Evolutionary conservation across 2,888 invertebrate genomes (phyloP).

Genomic region (Scaptomyza reducta): DNA sequence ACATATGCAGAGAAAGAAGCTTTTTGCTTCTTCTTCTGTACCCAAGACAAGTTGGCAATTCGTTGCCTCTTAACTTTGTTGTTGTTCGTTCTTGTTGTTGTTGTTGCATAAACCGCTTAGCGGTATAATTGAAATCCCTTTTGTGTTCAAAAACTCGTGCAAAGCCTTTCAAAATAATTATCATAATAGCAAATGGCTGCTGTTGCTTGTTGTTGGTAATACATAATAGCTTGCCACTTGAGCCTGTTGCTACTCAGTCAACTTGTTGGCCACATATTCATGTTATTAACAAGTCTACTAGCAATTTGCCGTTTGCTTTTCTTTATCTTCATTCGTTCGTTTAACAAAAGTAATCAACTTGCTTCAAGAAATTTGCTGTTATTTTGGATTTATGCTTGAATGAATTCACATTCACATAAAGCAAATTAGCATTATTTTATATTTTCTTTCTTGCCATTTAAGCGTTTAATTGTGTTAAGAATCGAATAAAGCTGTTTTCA

Average conservation of each 20-base stretch:
- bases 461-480: too few species aligned
- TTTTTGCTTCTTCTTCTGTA: not conserved
- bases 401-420: too few species aligned
- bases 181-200: constrained; percentile 66
- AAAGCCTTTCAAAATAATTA: constrained; percentile 71
- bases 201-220: constrained; percentile 27
- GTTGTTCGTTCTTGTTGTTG: constrained; percentile 31
- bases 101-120: constrained; percentile 70
- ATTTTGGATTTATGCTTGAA: not conserved
- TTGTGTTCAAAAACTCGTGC: constrained; percentile 72
- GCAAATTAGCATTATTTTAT: too few species aligned
- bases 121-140: constrained; percentile 76
- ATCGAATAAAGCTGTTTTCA: too few species aligned
- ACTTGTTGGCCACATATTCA: constrained; percentile 39
- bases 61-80: constrained; percentile 57
- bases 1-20: not conserved
- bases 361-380: not conserved
- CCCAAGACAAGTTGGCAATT: constrained; percentile 49
- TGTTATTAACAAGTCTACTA: constrained; percentile 4
- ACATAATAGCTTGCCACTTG: constrained; percentile 21
- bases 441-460: too few species aligned
- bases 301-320: constrained; percentile 19
- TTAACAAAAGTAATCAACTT: not conserved
- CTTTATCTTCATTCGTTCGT: not conserved
- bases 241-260: constrained; percentile 26